These are phyloP conservation scores for Exephanes ischioxanthus DNA, from an alignment of 2,888 invertebrate species.

Conservation along the genomic window DNA sequence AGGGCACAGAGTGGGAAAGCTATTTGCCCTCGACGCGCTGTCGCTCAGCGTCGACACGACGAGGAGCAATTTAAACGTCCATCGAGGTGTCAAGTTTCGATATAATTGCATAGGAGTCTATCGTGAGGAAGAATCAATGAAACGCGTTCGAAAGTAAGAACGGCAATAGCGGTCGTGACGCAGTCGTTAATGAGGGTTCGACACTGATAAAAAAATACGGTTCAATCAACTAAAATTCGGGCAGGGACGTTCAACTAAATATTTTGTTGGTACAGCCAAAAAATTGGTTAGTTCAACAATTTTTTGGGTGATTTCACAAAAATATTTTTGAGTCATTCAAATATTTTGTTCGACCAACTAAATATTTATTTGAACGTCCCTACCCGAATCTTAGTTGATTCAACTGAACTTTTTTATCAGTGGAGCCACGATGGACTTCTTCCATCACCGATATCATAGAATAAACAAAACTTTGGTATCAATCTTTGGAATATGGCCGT, in stretches of 20 bases:
- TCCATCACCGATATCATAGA: conserved; percentile 7
- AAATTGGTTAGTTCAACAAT: too few species aligned
- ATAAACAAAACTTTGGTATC: conserved; percentile 50
- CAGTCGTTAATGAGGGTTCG: conserved; percentile 17
- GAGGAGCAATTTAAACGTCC: conserved; percentile 48
- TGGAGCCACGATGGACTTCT: not conserved
- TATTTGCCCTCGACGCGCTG: not conserved
- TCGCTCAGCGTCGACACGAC: conserved; percentile 14
- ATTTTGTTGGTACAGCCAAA: too few species aligned
- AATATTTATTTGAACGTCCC: too few species aligned
- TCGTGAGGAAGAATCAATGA: not conserved
- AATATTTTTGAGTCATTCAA: too few species aligned
- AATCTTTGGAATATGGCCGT: conserved; percentile 57
- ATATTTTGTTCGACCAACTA: too few species aligned
- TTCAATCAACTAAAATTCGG: too few species aligned
- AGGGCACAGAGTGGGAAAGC: not conserved
- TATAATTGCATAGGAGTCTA: conserved; percentile 29
- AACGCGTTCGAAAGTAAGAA: not conserved
- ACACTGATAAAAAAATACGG: too few species aligned
- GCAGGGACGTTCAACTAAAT: too few species aligned
- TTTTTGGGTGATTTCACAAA: too few species aligned
- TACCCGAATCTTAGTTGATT: too few species aligned
- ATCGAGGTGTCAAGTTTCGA: not conserved
- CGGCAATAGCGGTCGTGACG: not conserved
- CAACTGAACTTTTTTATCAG: too few species aligned